These are phyloP conservation scores for Brassicogethes aeneus DNA, from an alignment of 2,888 invertebrate species.

Conservation along the genomic window DNA sequence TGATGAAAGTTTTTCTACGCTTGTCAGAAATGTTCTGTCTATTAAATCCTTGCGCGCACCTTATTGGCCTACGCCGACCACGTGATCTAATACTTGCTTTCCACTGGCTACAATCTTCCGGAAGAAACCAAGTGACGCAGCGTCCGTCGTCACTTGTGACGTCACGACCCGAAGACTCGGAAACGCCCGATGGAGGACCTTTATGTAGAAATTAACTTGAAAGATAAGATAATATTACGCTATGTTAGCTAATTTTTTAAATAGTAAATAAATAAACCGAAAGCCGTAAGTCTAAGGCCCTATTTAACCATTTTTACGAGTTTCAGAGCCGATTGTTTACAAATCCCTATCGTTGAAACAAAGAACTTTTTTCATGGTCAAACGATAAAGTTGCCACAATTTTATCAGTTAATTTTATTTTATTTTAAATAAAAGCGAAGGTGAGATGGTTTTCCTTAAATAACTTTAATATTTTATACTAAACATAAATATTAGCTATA, in stretches of 20 bases:
- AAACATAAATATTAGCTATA: too few relatives aligned
- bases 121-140: conserved; percentile 41
- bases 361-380: conserved; percentile 10
- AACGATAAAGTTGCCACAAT: neutral
- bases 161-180: conserved; percentile 24
- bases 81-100: conserved; percentile 36
- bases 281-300: neutral
- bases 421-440: too few relatives aligned
- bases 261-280: conserved; percentile 1
- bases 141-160: conserved; percentile 37
- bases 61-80: conserved; percentile 42
- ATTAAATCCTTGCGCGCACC: conserved; percentile 36
- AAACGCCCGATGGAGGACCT: conserved; percentile 12
- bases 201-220: conserved; percentile 4
- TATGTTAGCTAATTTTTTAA: conserved; percentile 8
- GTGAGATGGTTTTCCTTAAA: too few relatives aligned
- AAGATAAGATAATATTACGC: conserved; percentile 11
- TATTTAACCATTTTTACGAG: neutral
- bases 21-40: conserved; percentile 72
- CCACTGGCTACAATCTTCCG: conserved; percentile 39
- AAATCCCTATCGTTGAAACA: conserved; percentile 9
- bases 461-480: too few relatives aligned
- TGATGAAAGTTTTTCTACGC: conserved; percentile 93
- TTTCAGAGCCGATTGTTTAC: conserved; percentile 7
- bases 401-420: too few relatives aligned